These are phyloP conservation scores for Microtus oregoni DNA, from an alignment of 2,113 vertebrate genomes.

Conservation along the genomic window DNA sequence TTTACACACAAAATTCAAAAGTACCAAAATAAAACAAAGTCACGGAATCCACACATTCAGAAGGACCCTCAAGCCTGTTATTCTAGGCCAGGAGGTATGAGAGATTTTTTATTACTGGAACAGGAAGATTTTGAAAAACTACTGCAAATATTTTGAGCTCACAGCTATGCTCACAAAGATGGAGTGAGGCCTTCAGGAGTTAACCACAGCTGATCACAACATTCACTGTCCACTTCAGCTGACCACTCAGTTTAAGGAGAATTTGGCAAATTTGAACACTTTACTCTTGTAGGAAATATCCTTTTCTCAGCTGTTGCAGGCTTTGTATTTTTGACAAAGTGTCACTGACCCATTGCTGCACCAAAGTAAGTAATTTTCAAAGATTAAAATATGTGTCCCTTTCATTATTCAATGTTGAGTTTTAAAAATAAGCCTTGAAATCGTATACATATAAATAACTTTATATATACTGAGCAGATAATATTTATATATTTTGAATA, in stretches of 20 bases:
- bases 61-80: slow-evolving; percentile 28
- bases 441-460: not conserved
- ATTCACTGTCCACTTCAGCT: slow-evolving; percentile 29
- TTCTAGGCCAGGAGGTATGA: slow-evolving; percentile 62
- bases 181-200: slow-evolving; percentile 43
- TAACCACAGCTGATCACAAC: slow-evolving; percentile 65
- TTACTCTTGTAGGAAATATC: not conserved
- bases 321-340: slow-evolving; percentile 13
- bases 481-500: not conserved
- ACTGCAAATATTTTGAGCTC: slow-evolving; percentile 43
- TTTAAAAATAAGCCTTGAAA: not conserved
- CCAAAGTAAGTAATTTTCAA: not conserved
- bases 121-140: slow-evolving; percentile 64
- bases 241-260: not conserved
- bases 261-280: slow-evolving; percentile 12
- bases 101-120: slow-evolving; percentile 37
- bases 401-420: not conserved
- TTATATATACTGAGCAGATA: not conserved
- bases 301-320: not conserved
- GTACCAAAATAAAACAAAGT: slow-evolving; percentile 22
- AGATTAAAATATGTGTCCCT: not conserved
- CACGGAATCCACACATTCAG: slow-evolving; percentile 34
- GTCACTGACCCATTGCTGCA: not conserved
- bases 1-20: not conserved
- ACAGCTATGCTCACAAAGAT: slow-evolving; percentile 37